Evolutionary conservation across 2,113 vertebrate genomes (phyloP).

Genomic region (Catharus minimus): DNA sequence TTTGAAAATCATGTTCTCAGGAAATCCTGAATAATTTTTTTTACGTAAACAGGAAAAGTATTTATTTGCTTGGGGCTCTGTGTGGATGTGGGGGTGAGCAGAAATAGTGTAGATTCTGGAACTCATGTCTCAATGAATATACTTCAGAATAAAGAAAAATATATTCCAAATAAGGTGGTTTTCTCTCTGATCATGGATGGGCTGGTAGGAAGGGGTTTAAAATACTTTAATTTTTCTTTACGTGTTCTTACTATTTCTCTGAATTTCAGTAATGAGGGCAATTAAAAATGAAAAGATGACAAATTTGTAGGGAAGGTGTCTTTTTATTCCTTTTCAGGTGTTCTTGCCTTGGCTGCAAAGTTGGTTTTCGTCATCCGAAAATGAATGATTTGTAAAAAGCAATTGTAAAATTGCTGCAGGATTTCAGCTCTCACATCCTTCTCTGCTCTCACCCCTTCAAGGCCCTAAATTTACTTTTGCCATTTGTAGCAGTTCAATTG

Average conservation of each 20-base stretch:
- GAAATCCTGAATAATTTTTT: constrained; percentile 65
- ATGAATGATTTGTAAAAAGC: neutral
- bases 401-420: constrained; percentile 32
- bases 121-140: neutral
- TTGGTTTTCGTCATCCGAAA: constrained; percentile 17
- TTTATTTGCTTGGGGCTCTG: constrained; percentile 63
- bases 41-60: constrained; percentile 70
- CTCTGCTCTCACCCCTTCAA: neutral
- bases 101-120: constrained; percentile 20
- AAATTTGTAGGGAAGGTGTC: neutral
- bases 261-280: neutral
- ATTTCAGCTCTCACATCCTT: constrained; percentile 25
- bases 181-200: neutral
- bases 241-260: neutral
- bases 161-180: constrained; percentile 11
- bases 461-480: constrained; percentile 45
- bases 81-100: neutral
- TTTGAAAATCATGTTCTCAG: constrained; percentile 71
- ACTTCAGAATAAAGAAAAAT: constrained; percentile 10
- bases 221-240: neutral
- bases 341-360: neutral
- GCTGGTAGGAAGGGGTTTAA: neutral
- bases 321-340: constrained; percentile 29
- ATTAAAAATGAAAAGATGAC: neutral
- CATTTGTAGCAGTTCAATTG: constrained; percentile 28